phyloP scores from a whole-genome alignment of 2,888 invertebrate genomes.

The Dugesia japonica region DNA sequence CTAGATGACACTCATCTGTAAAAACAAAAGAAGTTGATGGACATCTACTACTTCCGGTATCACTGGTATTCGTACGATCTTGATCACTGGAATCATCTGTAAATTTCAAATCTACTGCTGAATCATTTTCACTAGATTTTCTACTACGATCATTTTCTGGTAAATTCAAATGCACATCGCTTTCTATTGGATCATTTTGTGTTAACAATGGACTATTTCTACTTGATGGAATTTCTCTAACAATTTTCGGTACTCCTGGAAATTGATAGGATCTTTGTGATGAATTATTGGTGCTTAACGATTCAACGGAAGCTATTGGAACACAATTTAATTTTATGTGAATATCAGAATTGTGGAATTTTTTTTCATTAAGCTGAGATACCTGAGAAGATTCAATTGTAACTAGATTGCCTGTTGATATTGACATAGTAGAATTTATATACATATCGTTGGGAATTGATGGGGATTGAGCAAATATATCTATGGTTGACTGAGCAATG shows the following conservation, averaged over 20 bases:
- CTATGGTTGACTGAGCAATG: background rate
- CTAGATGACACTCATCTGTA: background rate
- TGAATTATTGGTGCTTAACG: background rate
- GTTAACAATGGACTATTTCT: background rate
- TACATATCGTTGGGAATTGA: background rate
- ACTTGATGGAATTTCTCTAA: background rate
- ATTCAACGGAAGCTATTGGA: background rate
- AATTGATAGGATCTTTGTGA: background rate
- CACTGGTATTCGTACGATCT: background rate
- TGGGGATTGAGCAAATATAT: background rate
- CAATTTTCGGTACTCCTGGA: background rate
- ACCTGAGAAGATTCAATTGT: background rate
- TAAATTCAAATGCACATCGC: background rate
- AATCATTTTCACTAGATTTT: slow-evolving; percentile 13
- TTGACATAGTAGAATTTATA: background rate
- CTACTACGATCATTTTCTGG: slow-evolving; percentile 4
- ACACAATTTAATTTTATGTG: background rate
- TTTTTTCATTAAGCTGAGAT: background rate
- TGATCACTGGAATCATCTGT: background rate
- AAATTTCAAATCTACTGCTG: slow-evolving; percentile 2
- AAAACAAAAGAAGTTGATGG: background rate
- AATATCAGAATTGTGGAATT: background rate
- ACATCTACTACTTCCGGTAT: background rate
- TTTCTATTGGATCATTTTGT: background rate
- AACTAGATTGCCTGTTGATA: background rate